phyloP scores from a whole-genome alignment of 2,888 invertebrate genomes.

The Caenorhabditis sp. region DNA sequence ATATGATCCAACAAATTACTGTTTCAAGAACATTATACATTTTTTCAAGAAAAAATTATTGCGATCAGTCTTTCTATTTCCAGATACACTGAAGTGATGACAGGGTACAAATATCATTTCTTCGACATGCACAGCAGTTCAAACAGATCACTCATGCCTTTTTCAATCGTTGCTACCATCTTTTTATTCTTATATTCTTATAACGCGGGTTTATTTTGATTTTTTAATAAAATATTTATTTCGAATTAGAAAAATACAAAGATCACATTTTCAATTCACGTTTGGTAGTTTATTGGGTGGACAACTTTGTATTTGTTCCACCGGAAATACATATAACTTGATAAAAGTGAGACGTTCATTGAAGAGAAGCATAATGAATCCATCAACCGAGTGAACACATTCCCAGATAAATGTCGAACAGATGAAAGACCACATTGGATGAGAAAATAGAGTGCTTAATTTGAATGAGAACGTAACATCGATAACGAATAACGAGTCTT shows the following conservation, averaged over 20 bases:
- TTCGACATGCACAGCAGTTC: conserved; percentile 7
- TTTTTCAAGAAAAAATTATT: background rate
- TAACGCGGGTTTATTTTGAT: background rate
- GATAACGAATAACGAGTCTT: conserved; percentile 25
- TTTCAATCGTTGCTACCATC: conserved; percentile 11
- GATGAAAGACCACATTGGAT: conserved; percentile 20
- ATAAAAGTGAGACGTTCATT: background rate
- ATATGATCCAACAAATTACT: background rate
- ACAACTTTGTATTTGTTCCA: no score
- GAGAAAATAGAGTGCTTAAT: conserved; percentile 4
- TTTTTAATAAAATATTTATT: background rate
- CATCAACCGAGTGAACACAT: conserved; percentile 21
- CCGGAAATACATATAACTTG: no score
- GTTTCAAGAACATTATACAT: no score
- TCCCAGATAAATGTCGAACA: conserved; percentile 28
- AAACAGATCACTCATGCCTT: conserved; percentile 7
- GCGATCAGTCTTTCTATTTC: no score
- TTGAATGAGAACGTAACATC: conserved; percentile 22
- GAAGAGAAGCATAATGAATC: background rate
- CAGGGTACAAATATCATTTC: conserved; percentile 53
- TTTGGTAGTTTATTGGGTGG: no score
- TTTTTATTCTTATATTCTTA: background rate
- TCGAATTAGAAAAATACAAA: no score
- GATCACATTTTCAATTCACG: no score
- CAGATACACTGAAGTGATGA: conserved; percentile 56